phyloP scores from a whole-genome alignment of 2,113 vertebrate genomes.

The Eudorcas thomsonii region DNA sequence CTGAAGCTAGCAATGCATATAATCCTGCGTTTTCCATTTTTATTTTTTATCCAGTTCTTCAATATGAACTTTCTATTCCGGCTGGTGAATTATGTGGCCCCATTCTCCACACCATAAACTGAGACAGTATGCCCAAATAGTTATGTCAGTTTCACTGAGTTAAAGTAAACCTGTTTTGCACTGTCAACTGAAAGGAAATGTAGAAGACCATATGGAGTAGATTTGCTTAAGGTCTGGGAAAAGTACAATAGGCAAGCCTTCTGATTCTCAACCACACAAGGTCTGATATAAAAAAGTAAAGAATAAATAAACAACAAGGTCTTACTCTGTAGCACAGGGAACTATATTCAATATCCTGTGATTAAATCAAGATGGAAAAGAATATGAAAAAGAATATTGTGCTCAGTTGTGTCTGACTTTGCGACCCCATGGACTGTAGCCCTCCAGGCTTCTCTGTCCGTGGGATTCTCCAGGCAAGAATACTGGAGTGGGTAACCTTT shows the following conservation, averaged over 20 bases:
- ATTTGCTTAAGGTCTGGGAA: slow-evolving; percentile 63
- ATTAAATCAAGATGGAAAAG: neutral
- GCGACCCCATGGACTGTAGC: neutral
- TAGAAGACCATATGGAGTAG: slow-evolving; percentile 70
- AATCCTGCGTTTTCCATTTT: neutral
- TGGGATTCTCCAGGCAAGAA: neutral
- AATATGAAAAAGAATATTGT: neutral
- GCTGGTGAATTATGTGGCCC: slow-evolving; percentile 12
- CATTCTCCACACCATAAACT: slow-evolving; percentile 54
- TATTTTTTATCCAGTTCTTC: slow-evolving; percentile 31
- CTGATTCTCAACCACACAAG: slow-evolving; percentile 37
- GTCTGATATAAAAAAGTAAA: slow-evolving; percentile 2
- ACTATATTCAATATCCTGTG: neutral
- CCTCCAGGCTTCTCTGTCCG: neutral
- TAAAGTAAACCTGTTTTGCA: slow-evolving; percentile 65
- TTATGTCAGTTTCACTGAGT: slow-evolving; percentile 52
- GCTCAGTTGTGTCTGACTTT: neutral
- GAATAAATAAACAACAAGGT: neutral
- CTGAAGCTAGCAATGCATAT: neutral
- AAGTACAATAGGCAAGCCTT: slow-evolving; percentile 55
- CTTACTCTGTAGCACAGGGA: neutral
- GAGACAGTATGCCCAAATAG: slow-evolving; percentile 64
- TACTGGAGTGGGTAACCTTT: neutral
- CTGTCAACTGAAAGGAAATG: slow-evolving; percentile 65
- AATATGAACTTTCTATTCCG: slow-evolving; percentile 33